Evolutionary conservation across 2,888 invertebrate genomes (phyloP).

Genomic region (Drosophila atripex): DNA sequence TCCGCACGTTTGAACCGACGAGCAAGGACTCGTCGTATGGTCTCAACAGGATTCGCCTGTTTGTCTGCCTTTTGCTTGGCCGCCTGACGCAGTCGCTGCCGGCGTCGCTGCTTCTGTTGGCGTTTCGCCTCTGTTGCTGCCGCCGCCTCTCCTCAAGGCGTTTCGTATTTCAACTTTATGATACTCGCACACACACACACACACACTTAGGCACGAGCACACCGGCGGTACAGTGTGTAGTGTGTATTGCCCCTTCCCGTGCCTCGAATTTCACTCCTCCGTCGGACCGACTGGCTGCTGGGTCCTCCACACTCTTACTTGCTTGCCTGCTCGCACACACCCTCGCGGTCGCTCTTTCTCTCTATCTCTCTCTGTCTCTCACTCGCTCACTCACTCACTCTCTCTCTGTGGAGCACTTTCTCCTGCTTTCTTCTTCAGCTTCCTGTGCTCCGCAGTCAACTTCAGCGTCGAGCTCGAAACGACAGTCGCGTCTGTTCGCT

Average conservation of each 20-base stretch:
- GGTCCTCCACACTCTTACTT: conserved; percentile 50
- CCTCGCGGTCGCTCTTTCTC: conserved; percentile 42
- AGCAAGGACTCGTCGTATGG: conserved; percentile 83
- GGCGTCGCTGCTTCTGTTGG: conserved; percentile 30
- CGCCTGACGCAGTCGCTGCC: conserved; percentile 51
- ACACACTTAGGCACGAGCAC: conserved; percentile 3
- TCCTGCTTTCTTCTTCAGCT: conserved; percentile 45
- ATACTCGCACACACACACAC: conserved; percentile 37
- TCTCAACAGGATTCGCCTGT: conserved; percentile 83
- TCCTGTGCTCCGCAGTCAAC: conserved; percentile 59
- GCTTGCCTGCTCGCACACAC: conserved; percentile 40
- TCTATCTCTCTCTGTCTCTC: conserved; percentile 40
- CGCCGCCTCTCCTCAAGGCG: conserved; percentile 72
- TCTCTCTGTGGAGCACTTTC: conserved; percentile 40
- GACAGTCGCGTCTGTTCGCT: conserved; percentile 76
- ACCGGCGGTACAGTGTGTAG: conserved; percentile 10
- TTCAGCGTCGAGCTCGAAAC: conserved; percentile 70
- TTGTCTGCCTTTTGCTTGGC: conserved; percentile 82
- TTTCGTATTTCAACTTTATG: conserved; percentile 76
- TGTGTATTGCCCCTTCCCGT: background rate
- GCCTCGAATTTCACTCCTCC: conserved; percentile 40
- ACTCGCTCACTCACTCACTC: conserved; percentile 45
- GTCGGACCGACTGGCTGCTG: conserved; percentile 35
- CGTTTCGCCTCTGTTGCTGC: conserved; percentile 46
- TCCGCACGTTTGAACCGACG: conserved; percentile 83